Evolutionary conservation across 2,797 vertebrate species (phyloP).

Genomic region (Thalassophryne amazonica): DNA sequence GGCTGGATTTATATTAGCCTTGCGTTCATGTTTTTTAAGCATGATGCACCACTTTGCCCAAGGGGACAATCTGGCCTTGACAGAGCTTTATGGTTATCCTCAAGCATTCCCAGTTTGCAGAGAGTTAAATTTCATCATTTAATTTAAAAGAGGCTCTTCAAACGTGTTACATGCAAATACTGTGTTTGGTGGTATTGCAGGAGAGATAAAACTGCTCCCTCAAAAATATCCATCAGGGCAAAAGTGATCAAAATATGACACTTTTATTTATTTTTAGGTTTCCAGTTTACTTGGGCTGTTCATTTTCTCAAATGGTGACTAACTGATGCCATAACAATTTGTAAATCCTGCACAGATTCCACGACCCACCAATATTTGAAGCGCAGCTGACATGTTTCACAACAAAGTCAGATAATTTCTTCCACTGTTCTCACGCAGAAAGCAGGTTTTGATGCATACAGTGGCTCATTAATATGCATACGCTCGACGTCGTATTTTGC

Average conservation of each 20-base stretch:
- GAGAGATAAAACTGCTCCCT: neutral
- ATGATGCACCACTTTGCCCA: slow-evolving; percentile 54
- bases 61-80: slow-evolving; percentile 48
- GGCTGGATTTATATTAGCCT: slow-evolving; percentile 39
- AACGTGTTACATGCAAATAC: slow-evolving; percentile 9
- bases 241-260: neutral
- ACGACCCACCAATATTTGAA: slow-evolving; percentile 41
- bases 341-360: slow-evolving; percentile 17
- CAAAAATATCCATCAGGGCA: neutral
- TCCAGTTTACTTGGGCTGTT: neutral
- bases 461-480: slow-evolving; percentile 28
- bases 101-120: slow-evolving; percentile 30
- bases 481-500: slow-evolving; percentile 41
- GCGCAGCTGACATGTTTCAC: slow-evolving; percentile 9
- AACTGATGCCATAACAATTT: slow-evolving; percentile 13
- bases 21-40: slow-evolving; percentile 32
- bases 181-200: neutral
- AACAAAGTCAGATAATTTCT: slow-evolving; percentile 4
- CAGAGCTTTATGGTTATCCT: slow-evolving; percentile 25
- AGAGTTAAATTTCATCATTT: slow-evolving; percentile 24
- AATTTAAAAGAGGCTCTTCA: slow-evolving; percentile 4
- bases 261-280: neutral
- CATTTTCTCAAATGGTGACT: slow-evolving; percentile 4
- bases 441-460: neutral
- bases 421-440: slow-evolving; percentile 1